Conservation (phyloP, 1,140 invertebrate genomes). For the Drosophila littoralis region DNA sequence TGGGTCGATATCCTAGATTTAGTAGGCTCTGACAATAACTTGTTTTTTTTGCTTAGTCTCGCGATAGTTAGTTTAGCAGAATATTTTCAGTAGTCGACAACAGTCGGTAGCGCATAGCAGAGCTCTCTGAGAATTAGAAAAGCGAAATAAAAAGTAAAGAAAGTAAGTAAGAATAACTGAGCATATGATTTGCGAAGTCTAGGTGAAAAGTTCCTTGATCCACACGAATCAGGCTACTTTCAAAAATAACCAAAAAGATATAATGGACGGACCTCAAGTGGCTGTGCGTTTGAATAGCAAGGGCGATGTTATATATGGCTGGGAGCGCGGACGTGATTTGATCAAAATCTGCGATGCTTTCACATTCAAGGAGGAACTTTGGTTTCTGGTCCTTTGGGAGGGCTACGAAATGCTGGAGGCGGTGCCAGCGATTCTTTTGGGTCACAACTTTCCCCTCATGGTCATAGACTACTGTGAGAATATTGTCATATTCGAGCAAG, state of each 20-base stretch:
- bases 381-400: constrained; percentile 23
- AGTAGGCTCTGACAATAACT: background rate
- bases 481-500: background rate
- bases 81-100: background rate
- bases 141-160: background rate
- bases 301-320: constrained; percentile 30
- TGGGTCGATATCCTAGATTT: background rate
- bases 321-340: background rate
- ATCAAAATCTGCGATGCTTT: background rate
- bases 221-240: background rate
- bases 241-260: background rate
- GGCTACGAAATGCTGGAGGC: constrained; percentile 20
- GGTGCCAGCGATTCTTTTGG: constrained; percentile 3
- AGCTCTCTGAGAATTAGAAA: background rate
- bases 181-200: too few relatives aligned
- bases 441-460: background rate
- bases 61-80: background rate
- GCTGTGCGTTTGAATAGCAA: constrained; percentile 3
- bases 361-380: background rate
- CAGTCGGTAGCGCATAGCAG: background rate
- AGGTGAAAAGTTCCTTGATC: background rate
- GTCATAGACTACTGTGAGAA: constrained; percentile 7
- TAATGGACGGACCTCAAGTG: constrained; percentile 24
- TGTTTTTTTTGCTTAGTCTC: background rate
- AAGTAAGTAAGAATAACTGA: background rate